These are phyloP conservation scores for Scomberomorus guttatus DNA, from an alignment of 2,797 vertebrate genomes.

Conservation along the genomic window DNA sequence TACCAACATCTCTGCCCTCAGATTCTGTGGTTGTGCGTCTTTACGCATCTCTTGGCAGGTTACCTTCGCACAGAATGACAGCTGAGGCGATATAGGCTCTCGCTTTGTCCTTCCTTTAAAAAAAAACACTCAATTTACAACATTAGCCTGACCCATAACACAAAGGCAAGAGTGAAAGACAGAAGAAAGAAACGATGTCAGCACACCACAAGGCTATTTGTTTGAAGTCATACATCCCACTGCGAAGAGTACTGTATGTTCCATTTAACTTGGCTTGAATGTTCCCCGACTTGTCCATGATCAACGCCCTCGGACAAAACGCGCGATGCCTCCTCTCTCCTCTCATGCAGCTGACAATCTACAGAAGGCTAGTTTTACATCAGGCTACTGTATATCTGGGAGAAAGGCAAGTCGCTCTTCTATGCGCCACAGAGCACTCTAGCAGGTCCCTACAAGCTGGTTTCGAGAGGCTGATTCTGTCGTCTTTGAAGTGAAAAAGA, in stretches of 20 bases:
- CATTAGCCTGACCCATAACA: constrained; percentile 47
- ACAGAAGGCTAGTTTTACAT: constrained; percentile 71
- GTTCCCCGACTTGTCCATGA: constrained; percentile 84
- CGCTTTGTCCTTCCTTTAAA: constrained; percentile 71
- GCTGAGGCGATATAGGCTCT: constrained; percentile 58
- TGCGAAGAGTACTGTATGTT: constrained; percentile 76
- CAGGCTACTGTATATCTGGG: constrained; percentile 54
- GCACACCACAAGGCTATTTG: constrained; percentile 67
- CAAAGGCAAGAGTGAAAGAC: constrained; percentile 45
- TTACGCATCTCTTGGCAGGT: constrained; percentile 66
- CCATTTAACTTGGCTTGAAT: constrained; percentile 81
- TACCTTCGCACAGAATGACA: constrained; percentile 66
- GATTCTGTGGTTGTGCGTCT: constrained; percentile 56
- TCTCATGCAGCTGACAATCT: constrained; percentile 75
- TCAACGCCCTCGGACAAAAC: constrained; percentile 85
- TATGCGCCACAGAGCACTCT: constrained; percentile 56
- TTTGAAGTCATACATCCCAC: constrained; percentile 81
- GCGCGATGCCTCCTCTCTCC: constrained; percentile 81
- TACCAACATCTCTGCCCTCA: constrained; percentile 8
- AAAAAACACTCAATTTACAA: constrained; percentile 58
- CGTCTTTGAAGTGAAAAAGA: constrained; percentile 45
- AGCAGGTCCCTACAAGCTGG: constrained; percentile 56
- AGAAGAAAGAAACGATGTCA: constrained; percentile 42
- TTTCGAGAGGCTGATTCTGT: constrained; percentile 51
- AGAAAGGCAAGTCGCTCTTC: constrained; percentile 68